Conservation (phyloP, 2,797 vertebrate genomes). For the Eremophila alpestris region DNA sequence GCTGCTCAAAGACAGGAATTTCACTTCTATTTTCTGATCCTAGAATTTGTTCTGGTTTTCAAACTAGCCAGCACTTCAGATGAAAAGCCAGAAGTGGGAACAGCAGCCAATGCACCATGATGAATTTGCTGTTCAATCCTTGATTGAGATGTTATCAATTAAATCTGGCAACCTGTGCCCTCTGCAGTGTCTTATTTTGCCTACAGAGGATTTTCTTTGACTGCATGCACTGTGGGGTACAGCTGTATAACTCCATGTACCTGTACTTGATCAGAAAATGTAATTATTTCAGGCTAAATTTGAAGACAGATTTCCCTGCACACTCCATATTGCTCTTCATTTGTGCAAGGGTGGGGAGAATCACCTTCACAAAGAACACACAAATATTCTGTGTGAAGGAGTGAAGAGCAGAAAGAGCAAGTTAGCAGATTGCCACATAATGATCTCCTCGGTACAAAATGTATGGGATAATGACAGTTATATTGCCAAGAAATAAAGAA, state of each 20-base stretch:
- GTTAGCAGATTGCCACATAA: background rate
- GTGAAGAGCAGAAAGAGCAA: background rate
- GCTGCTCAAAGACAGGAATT: background rate
- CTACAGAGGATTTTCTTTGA: background rate
- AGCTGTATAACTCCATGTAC: background rate
- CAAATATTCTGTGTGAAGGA: background rate
- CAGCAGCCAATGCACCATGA: background rate
- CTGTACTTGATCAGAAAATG: background rate
- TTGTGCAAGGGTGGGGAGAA: background rate
- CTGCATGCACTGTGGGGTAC: background rate
- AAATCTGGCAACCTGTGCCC: background rate
- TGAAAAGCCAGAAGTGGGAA: background rate
- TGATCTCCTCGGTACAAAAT: background rate
- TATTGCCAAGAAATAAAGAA: background rate
- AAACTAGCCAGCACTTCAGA: background rate
- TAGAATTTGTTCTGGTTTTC: background rate
- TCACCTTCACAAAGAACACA: background rate
- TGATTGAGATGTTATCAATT: background rate
- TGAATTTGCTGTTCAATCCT: background rate
- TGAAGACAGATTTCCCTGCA: background rate
- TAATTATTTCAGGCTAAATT: background rate
- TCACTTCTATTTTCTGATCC: background rate
- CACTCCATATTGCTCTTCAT: background rate
- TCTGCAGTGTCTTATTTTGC: background rate
- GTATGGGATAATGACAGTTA: background rate